These are phyloP conservation scores for Hipposideros larvatus DNA, from an alignment of 2,797 vertebrate species.

Conservation along the genomic window DNA sequence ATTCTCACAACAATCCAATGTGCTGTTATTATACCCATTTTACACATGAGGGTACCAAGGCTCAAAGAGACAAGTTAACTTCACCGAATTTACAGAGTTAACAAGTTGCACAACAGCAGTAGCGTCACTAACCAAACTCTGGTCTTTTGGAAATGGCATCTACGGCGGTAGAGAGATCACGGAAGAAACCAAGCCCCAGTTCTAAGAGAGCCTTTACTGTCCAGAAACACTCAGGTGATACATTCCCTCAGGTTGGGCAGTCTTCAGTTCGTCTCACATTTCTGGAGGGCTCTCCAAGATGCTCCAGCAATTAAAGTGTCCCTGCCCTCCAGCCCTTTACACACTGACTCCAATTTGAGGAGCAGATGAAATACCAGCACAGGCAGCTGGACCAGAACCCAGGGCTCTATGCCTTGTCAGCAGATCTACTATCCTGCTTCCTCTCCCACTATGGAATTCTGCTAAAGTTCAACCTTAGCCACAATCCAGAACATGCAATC, in stretches of 20 bases:
- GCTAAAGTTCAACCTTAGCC: background rate
- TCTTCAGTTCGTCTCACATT: background rate
- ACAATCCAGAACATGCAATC: background rate
- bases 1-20: background rate
- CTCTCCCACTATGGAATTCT: background rate
- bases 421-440: background rate
- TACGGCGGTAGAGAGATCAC: background rate
- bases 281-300: background rate
- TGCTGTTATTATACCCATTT: background rate
- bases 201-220: background rate
- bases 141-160: background rate
- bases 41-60: background rate
- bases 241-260: background rate
- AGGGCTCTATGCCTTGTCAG: background rate
- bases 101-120: background rate
- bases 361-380: background rate
- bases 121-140: background rate
- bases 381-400: background rate
- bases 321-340: background rate
- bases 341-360: background rate
- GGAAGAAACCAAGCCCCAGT: background rate
- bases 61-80: background rate
- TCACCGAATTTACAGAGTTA: background rate
- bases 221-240: background rate
- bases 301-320: background rate